Evolutionary conservation across 2,113 vertebrate species (phyloP).

Genomic region (Gymnarchus niloticus): DNA sequence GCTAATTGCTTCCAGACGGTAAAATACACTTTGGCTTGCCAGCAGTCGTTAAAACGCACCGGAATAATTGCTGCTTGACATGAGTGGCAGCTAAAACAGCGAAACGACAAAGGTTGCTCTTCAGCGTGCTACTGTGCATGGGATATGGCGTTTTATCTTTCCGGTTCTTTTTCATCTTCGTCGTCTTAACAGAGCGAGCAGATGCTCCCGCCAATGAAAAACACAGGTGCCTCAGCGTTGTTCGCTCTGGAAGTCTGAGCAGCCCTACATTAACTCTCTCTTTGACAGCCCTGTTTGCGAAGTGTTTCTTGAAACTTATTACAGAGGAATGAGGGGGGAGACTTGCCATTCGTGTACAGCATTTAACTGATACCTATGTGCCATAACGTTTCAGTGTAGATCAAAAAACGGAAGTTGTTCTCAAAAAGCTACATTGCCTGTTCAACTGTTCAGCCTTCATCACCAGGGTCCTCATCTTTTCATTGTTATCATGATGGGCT

Average conservation of each 20-base stretch:
- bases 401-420: no score
- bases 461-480: background rate
- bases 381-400: no score
- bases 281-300: background rate
- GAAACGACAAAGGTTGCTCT: background rate
- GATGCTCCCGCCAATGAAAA: background rate
- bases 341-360: no score
- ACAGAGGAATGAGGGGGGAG: background rate
- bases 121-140: conserved; percentile 12
- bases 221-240: background rate
- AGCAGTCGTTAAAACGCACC: background rate
- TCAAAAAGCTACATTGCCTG: no score
- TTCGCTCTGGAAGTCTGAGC: background rate
- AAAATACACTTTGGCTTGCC: background rate
- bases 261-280: background rate
- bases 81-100: background rate
- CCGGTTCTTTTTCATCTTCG: background rate
- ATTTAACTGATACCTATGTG: no score
- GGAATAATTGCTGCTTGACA: background rate
- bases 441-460: no score
- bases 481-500: background rate
- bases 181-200: background rate
- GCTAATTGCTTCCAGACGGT: conserved; percentile 19
- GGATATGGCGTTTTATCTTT: conserved; percentile 13
- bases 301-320: background rate